Conservation (phyloP, 2,113 vertebrate species). For the Ophthalmotilapia sp. region DNA sequence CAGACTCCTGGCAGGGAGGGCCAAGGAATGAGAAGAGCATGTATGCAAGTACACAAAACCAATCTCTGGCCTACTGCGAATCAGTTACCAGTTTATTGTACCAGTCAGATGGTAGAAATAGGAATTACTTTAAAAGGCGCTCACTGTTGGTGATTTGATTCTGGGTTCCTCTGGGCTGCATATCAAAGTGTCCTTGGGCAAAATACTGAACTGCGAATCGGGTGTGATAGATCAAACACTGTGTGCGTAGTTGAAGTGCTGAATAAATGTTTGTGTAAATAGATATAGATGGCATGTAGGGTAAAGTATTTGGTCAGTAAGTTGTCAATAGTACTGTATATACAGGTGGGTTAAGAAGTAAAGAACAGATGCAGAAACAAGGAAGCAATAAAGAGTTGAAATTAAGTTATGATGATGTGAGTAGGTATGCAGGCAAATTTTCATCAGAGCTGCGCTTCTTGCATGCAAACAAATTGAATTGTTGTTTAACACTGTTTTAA, state of each 20-base stretch:
- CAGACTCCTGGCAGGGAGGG: background rate
- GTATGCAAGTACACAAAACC: background rate
- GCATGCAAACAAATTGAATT: background rate
- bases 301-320: background rate
- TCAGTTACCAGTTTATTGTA: background rate
- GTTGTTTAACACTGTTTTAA: background rate
- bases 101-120: background rate
- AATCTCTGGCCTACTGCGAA: background rate
- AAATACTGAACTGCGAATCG: background rate
- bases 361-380: background rate
- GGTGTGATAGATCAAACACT: background rate
- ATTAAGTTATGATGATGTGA: background rate
- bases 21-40: background rate
- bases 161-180: background rate
- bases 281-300: background rate
- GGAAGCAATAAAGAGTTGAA: background rate
- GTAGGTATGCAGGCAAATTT: background rate
- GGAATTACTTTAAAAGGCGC: accelerated
- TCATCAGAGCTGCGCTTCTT: background rate
- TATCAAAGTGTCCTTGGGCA: background rate
- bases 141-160: background rate
- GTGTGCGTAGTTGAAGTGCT: background rate
- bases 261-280: background rate
- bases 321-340: background rate
- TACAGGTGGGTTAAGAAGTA: background rate